Percentiles rank a stretch among this genome's conserved stretches.
Evolutionary conservation across 2,888 invertebrate species (phyloP).

Genomic region (Terebella lapidaria): DNA sequence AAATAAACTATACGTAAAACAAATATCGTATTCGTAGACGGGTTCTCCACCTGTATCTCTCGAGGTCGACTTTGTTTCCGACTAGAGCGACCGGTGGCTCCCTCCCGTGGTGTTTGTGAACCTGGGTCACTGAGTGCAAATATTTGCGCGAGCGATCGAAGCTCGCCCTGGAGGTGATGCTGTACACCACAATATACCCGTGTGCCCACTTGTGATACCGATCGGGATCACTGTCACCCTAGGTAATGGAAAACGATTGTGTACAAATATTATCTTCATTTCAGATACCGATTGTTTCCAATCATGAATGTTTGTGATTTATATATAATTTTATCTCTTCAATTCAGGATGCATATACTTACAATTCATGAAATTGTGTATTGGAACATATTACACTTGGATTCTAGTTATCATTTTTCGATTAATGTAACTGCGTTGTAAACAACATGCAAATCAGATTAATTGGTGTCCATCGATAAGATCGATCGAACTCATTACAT

Average conservation of each 20-base stretch:
- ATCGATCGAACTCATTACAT: no score
- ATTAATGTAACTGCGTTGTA: no score
- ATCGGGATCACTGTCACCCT: slow-evolving; percentile 48
- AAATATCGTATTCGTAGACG: no score
- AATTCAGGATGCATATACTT: no score
- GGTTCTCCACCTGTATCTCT: slow-evolving; percentile 53
- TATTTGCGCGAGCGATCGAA: slow-evolving; percentile 52
- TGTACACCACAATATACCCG: slow-evolving; percentile 55
- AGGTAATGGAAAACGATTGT: no score
- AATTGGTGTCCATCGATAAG: no score
- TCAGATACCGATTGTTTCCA: not conserved
- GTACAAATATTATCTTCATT: no score
- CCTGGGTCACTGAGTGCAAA: slow-evolving; percentile 48
- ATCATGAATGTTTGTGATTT: not conserved
- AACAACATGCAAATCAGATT: no score
- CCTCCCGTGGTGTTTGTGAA: slow-evolving; percentile 39
- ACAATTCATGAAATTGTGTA: no score
- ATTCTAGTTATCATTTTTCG: no score
- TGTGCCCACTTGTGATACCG: slow-evolving; percentile 56
- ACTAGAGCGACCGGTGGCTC: slow-evolving; percentile 52
- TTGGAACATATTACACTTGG: no score
- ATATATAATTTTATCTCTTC: not conserved
- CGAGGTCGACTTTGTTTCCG: slow-evolving; percentile 56
- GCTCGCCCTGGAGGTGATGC: slow-evolving; percentile 53
- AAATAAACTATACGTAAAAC: no score